phyloP scores from a whole-genome alignment of 2,888 invertebrate species.

The Diarsia mendica region DNA sequence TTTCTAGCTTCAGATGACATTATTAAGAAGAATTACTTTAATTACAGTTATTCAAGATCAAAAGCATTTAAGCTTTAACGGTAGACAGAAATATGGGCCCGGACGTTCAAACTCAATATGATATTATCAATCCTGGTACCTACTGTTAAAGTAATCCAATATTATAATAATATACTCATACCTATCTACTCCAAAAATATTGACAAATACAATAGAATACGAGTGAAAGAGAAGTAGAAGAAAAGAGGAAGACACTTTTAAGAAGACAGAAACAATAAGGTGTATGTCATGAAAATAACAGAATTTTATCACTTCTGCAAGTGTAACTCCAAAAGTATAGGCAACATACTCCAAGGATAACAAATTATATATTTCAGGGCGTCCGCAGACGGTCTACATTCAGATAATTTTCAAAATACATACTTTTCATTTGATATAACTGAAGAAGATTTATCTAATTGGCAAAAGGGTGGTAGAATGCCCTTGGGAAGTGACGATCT shows the following conservation, averaged over 20 bases:
- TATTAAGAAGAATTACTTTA: conserved; percentile 1
- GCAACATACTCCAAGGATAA: neutral
- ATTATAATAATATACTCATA: neutral
- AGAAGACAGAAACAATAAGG: neutral
- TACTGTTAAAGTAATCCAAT: conserved; percentile 3
- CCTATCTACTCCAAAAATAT: neutral
- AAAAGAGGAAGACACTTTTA: conserved; percentile 16
- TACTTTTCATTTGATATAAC: neutral
- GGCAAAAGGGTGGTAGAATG: neutral
- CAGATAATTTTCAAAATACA: neutral
- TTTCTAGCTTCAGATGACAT: conserved; percentile 8
- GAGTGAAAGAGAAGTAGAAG: conserved; percentile 15
- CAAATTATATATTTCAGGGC: neutral
- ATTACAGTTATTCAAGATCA: conserved; percentile 5
- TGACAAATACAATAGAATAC: neutral
- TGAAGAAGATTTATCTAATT: neutral
- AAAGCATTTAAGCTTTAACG: conserved; percentile 7
- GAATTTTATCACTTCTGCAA: neutral
- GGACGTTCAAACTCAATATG: neutral
- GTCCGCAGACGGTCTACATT: neutral
- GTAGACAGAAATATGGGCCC: neutral
- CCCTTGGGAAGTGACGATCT: too few relatives aligned
- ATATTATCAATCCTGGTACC: conserved; percentile 4
- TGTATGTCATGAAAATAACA: neutral
- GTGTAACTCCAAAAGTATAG: neutral